A percentile compares a stretch with the other conserved stretches of the same genome.
Conservation (phyloP, 2,113 vertebrate species). For the Lepus europaeus region DNA sequence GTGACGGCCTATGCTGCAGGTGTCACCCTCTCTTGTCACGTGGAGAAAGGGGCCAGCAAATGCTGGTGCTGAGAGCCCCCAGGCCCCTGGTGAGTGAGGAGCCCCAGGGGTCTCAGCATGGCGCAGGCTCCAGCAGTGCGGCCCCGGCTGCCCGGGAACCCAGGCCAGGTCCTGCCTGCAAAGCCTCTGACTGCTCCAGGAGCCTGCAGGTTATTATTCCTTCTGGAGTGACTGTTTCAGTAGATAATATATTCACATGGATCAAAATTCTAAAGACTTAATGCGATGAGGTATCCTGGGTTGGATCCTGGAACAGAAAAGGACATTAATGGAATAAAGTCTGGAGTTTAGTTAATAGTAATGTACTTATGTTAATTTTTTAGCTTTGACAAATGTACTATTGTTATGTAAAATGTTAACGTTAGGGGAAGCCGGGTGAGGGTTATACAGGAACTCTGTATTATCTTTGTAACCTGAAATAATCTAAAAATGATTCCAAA, state of each 20-base stretch:
- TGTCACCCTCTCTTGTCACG: not conserved
- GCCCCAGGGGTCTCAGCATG: rapidly evolving
- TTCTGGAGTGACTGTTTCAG: not conserved
- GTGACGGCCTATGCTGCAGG: not conserved
- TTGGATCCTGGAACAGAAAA: constrained; percentile 42
- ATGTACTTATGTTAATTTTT: constrained; percentile 13
- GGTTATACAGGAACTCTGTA: constrained; percentile 43
- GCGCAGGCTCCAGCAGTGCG: not conserved
- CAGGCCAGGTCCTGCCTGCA: not conserved
- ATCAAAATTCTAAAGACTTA: constrained; percentile 53
- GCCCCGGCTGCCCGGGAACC: not conserved
- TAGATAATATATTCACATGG: not conserved
- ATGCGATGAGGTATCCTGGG: not conserved
- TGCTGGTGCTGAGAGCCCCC: not conserved
- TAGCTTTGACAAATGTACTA: constrained; percentile 46
- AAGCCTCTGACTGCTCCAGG: not conserved
- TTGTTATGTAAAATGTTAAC: constrained; percentile 69
- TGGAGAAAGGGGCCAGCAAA: not conserved
- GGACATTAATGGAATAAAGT: constrained; percentile 37
- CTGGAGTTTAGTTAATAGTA: constrained; percentile 57
- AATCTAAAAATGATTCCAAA: constrained; percentile 55
- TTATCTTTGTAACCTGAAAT: constrained; percentile 54
- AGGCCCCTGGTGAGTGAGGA: too few relatives aligned
- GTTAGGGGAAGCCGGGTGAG: constrained; percentile 18
- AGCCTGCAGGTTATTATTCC: constrained; percentile 7